These are phyloP conservation scores for Eufriesea mexicana DNA, from an alignment of 1,140 invertebrate genomes.

Conservation along the genomic window DNA sequence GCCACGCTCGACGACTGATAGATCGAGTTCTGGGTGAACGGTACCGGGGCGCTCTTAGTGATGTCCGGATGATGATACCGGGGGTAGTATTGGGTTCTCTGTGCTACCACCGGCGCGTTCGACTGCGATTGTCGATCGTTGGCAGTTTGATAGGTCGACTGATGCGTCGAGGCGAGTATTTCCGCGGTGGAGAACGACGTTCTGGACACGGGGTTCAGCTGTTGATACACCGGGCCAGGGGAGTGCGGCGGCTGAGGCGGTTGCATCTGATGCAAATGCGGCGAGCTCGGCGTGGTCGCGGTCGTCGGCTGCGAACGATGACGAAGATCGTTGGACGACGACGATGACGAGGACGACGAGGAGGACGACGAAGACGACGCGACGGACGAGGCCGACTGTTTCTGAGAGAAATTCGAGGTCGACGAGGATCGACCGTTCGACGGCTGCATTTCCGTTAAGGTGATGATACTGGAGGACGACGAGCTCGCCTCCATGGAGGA, in stretches of 20 bases:
- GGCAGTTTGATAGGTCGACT: conserved; percentile 67
- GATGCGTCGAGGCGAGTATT: conserved; percentile 65
- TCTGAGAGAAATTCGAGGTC: conserved; percentile 29
- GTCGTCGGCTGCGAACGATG: conserved; percentile 79
- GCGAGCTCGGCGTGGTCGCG: conserved; percentile 48
- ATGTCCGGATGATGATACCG: conserved; percentile 80
- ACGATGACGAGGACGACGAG: neutral
- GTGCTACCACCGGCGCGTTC: conserved; percentile 66
- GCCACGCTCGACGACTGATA: conserved; percentile 69
- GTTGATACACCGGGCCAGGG: conserved; percentile 78
- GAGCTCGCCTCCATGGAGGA: conserved; percentile 65
- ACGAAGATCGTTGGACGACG: conserved; percentile 56
- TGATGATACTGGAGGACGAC: conserved; percentile 67
- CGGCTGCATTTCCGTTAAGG: conserved; percentile 79
- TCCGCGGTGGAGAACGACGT: conserved; percentile 70
- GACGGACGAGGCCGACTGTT: neutral
- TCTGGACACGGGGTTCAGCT: conserved; percentile 73
- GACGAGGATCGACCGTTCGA: conserved; percentile 60
- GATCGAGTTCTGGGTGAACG: conserved; percentile 72
- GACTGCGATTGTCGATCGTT: conserved; percentile 56
- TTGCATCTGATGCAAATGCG: conserved; percentile 78
- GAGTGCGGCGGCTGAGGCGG: conserved; percentile 74
- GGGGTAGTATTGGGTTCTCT: conserved; percentile 78
- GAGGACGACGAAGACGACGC: conserved; percentile 10
- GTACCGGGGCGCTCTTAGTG: conserved; percentile 76